Percentiles rank a stretch among this genome's conserved stretches.
Evolutionary conservation across 2,888 invertebrate genomes (phyloP).

Genomic region (Drosophila niveifrons): DNA sequence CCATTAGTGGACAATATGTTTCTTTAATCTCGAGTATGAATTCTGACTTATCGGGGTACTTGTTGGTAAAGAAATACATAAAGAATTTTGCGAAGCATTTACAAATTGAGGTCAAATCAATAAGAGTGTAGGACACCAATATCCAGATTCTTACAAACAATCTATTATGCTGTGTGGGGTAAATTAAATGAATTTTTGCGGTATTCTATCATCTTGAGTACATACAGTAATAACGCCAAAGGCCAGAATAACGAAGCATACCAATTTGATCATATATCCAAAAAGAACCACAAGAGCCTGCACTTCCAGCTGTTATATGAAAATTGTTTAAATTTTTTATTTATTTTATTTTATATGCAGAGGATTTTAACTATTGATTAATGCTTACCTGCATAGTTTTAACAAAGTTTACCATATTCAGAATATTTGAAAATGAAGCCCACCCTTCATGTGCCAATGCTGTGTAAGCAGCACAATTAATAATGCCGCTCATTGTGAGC

Average conservation of each 20-base stretch:
- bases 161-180: conserved; percentile 13
- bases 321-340: background rate
- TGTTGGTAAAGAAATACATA: conserved; percentile 14
- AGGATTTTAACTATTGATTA: background rate
- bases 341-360: too few species aligned
- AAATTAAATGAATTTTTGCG: background rate
- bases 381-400: conserved; percentile 30
- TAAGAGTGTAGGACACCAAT: conserved; percentile 25
- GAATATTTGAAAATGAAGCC: conserved; percentile 11
- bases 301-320: conserved; percentile 12
- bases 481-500: conserved; percentile 24
- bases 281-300: conserved; percentile 12
- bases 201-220: background rate
- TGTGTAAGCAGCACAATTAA: conserved; percentile 19
- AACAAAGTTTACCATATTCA: conserved; percentile 8
- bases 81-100: background rate
- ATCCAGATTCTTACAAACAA: conserved; percentile 33
- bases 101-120: conserved; percentile 23
- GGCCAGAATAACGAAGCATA: conserved; percentile 18
- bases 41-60: conserved; percentile 2
- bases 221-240: conserved; percentile 47
- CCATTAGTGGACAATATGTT: conserved; percentile 7
- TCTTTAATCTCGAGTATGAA: conserved; percentile 5
- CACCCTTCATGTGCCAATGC: conserved; percentile 35
- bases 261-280: conserved; percentile 10